A percentile compares a stretch with the other conserved stretches of the same genome.
Evolutionary conservation across 2,797 vertebrate genomes (phyloP).

Genomic region (Acridotheres tristis): DNA sequence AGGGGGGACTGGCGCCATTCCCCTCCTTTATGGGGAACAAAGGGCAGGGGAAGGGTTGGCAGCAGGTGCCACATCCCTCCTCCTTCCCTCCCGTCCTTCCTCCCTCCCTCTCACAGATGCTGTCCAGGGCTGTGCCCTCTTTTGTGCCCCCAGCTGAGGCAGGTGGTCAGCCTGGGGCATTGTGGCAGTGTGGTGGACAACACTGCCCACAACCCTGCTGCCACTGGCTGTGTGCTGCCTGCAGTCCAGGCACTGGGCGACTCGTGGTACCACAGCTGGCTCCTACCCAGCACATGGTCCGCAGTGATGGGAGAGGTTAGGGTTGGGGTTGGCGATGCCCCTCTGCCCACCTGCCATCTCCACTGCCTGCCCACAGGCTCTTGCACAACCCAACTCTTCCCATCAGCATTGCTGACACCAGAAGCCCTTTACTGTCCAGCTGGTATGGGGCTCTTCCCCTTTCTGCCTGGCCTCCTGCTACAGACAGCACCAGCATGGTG

Average conservation of each 20-base stretch:
- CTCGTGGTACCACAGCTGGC: accelerated
- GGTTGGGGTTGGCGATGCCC: not conserved
- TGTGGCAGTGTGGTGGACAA: accelerated
- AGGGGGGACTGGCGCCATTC: conserved; percentile 63
- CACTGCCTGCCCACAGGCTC: not conserved
- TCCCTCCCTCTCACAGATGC: not conserved
- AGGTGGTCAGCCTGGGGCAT: not conserved
- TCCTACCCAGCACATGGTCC: not conserved
- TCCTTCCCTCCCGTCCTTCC: not conserved
- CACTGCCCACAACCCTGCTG: not conserved
- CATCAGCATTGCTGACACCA: not conserved
- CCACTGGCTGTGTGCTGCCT: not conserved
- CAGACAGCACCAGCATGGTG: accelerated
- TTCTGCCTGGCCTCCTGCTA: not conserved
- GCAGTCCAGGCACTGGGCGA: accelerated
- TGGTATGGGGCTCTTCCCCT: not conserved
- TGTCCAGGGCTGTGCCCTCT: not conserved
- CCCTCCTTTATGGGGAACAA: conserved; percentile 76
- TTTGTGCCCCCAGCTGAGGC: not conserved
- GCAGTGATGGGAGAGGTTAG: not conserved
- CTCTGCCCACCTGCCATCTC: not conserved
- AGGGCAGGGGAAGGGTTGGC: conserved; percentile 65
- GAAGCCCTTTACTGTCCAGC: not conserved
- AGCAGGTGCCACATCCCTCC: not conserved
- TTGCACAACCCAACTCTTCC: not conserved